Evolutionary conservation across 2,888 invertebrate genomes (phyloP).

Genomic region (Oxycera nigricornis): DNA sequence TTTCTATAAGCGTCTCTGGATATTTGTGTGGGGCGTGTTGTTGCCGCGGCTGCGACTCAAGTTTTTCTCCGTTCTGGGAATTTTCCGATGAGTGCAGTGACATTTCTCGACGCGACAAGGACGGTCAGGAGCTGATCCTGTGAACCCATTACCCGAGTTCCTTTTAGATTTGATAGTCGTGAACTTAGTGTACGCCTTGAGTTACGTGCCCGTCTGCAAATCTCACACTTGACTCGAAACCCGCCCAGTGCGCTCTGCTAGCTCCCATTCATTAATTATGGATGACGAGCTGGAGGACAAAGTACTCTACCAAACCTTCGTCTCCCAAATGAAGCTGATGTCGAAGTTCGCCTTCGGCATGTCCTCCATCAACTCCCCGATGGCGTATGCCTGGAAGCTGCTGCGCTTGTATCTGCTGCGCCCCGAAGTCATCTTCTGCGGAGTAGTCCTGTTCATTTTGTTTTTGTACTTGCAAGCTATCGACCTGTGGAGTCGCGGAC

Average conservation of each 20-base stretch:
- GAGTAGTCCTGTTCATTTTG: slow-evolving; percentile 73
- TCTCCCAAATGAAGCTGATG: slow-evolving; percentile 84
- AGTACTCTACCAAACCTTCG: slow-evolving; percentile 85
- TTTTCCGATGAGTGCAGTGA: neutral
- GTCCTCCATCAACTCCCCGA: slow-evolving; percentile 74
- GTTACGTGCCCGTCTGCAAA: no score
- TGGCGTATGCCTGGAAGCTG: slow-evolving; percentile 80
- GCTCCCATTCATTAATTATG: slow-evolving; percentile 64
- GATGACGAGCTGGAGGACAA: slow-evolving; percentile 92
- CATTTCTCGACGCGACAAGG: neutral
- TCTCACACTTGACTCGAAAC: no score
- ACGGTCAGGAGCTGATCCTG: neutral
- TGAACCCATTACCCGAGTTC: neutral
- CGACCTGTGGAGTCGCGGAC: slow-evolving; percentile 80
- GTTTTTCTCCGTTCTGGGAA: neutral
- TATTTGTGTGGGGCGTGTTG: neutral
- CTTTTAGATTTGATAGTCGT: neutral
- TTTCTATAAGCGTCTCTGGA: neutral
- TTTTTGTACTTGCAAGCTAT: slow-evolving; percentile 83
- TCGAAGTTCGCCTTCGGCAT: slow-evolving; percentile 81
- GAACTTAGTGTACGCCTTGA: no score
- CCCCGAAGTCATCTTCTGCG: slow-evolving; percentile 80
- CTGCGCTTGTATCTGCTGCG: slow-evolving; percentile 79
- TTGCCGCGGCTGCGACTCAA: neutral
- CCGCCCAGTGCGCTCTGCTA: neutral